Evolutionary conservation across 2,888 invertebrate genomes (phyloP).

Genomic region (Arctia plantaginis): DNA sequence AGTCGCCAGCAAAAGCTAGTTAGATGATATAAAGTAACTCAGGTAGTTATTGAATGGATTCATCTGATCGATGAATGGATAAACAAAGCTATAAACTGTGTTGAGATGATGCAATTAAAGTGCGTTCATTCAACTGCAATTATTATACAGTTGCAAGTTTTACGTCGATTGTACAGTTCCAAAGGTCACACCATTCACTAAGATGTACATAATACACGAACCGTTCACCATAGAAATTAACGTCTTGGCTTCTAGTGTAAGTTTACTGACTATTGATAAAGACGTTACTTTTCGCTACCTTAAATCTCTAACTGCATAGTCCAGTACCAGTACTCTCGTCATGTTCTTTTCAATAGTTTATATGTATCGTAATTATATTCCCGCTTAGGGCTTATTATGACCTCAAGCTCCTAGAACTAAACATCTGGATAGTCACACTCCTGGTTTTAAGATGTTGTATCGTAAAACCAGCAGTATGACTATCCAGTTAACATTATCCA

Average conservation of each 20-base stretch:
- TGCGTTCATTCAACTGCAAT: constrained; percentile 13
- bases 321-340: too few species aligned
- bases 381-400: neutral
- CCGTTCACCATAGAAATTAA: constrained; percentile 14
- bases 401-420: neutral
- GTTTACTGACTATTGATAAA: neutral
- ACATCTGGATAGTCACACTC: neutral
- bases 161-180: constrained; percentile 30
- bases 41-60: neutral
- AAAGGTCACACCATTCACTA: constrained; percentile 43
- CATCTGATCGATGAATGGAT: neutral
- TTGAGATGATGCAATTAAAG: constrained; percentile 6
- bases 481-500: too few species aligned
- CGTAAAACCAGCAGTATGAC: too few species aligned
- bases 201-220: constrained; percentile 25
- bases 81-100: neutral
- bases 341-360: too few species aligned
- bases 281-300: neutral
- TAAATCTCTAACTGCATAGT: neutral
- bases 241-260: neutral
- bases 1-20: too few species aligned
- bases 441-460: neutral
- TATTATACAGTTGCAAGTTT: constrained; percentile 42
- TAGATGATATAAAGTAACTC: neutral
- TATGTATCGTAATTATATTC: neutral